These are phyloP conservation scores for Thaleichthys pacificus DNA, from an alignment of 2,797 vertebrate species.

Conservation along the genomic window DNA sequence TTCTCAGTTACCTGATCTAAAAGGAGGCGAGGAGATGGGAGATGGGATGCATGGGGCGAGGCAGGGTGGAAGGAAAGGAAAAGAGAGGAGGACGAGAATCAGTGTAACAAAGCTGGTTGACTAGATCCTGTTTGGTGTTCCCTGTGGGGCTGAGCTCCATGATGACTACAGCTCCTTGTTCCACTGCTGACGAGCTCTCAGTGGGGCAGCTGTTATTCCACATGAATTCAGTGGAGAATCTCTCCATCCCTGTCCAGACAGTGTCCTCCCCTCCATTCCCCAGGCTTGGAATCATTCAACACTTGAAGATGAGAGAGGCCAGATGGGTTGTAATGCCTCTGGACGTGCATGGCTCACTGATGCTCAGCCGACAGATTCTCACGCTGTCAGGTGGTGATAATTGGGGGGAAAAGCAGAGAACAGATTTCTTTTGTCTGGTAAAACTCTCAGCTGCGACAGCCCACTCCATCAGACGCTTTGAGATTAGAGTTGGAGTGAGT, in stretches of 20 bases:
- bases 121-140: background rate
- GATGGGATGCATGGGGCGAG: background rate
- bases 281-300: background rate
- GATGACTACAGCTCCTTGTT: background rate
- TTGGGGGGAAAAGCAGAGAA: slow-evolving; percentile 30
- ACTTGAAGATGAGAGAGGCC: slow-evolving; percentile 16
- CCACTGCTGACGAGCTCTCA: background rate
- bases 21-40: background rate
- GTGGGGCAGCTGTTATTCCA: background rate
- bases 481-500: slow-evolving; percentile 17
- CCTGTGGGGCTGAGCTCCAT: background rate
- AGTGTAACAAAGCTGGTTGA: background rate
- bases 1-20: too few species aligned
- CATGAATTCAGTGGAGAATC: slow-evolving; percentile 33
- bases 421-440: background rate
- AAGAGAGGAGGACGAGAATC: too few species aligned
- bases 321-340: slow-evolving; percentile 21
- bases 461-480: slow-evolving; percentile 19
- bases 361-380: slow-evolving; percentile 32
- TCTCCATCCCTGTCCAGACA: slow-evolving; percentile 20
- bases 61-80: background rate
- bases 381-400: slow-evolving; percentile 38
- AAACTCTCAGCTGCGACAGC: slow-evolving; percentile 16
- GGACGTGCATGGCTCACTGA: slow-evolving; percentile 19
- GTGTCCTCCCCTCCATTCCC: background rate